phyloP scores from a whole-genome alignment of 2,888 invertebrate species.

The Dynastes grantii region DNA sequence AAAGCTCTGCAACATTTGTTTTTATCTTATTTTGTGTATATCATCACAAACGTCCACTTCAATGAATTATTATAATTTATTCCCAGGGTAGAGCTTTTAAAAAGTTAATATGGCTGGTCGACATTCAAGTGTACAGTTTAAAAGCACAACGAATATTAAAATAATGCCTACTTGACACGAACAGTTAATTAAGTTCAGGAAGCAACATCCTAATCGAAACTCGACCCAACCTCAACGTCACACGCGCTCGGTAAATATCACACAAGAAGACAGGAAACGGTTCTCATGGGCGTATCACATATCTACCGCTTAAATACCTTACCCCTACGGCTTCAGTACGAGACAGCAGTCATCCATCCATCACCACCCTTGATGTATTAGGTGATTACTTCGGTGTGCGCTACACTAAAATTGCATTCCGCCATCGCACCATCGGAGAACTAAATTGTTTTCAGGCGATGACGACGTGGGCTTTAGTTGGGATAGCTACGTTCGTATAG shows the following conservation, averaged over 20 bases:
- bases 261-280: conserved; percentile 7
- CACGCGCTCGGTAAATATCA: conserved; percentile 7
- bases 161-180: too few species aligned
- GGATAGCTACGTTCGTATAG: neutral
- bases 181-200: conserved; percentile 7
- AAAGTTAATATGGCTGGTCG: too few species aligned
- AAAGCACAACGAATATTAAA: too few species aligned
- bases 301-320: neutral
- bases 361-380: conserved; percentile 52
- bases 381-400: conserved; percentile 49
- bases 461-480: neutral
- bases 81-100: too few species aligned
- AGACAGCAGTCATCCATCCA: conserved; percentile 47
- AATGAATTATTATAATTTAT: too few species aligned
- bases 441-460: conserved; percentile 33
- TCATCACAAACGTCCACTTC: too few species aligned
- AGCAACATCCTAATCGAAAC: neutral
- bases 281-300: conserved; percentile 9
- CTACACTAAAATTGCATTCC: conserved; percentile 47
- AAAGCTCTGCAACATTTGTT: too few species aligned
- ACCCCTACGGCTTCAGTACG: neutral
- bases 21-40: too few species aligned
- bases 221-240: neutral
- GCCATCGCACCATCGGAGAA: conserved; percentile 3
- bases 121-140: too few species aligned